These are phyloP conservation scores for Elmis aenea DNA, from an alignment of 2,888 invertebrate genomes.

Conservation along the genomic window DNA sequence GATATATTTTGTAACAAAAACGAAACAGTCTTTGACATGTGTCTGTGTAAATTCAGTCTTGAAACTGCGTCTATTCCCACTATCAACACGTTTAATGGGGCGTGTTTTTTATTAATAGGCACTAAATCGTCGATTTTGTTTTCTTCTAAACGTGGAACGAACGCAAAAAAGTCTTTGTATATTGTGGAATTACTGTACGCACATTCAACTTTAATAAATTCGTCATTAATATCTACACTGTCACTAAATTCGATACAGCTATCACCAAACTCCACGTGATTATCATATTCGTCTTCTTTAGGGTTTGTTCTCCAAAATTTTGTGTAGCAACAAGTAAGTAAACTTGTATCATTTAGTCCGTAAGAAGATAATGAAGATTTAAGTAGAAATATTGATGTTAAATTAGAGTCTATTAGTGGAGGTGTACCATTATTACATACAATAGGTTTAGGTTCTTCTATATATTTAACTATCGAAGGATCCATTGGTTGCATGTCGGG, in stretches of 20 bases:
- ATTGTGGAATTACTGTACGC: constrained; percentile 47
- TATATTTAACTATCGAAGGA: constrained; percentile 51
- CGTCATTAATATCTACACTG: constrained; percentile 49
- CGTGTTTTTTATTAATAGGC: too few species aligned
- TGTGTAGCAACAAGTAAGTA: constrained; percentile 58
- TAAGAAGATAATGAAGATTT: constrained; percentile 48
- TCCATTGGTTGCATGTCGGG: constrained; percentile 61
- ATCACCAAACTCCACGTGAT: constrained; percentile 48
- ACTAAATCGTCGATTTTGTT: background rate
- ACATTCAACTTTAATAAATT: constrained; percentile 68
- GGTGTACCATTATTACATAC: constrained; percentile 51
- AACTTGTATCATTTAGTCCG: constrained; percentile 46
- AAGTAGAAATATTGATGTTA: constrained; percentile 56
- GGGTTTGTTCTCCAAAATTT: constrained; percentile 54
- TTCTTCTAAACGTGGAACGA: constrained; percentile 52
- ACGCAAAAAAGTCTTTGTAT: constrained; percentile 66
- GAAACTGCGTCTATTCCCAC: constrained; percentile 85
- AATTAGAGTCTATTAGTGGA: constrained; percentile 55
- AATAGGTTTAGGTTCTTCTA: constrained; percentile 48
- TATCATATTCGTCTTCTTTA: constrained; percentile 48
- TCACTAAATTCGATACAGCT: constrained; percentile 51
- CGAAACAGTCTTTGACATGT: constrained; percentile 68
- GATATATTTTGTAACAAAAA: constrained; percentile 53
- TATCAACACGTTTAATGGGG: constrained; percentile 63
- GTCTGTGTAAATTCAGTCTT: constrained; percentile 76